Conservation (phyloP, 92 coral and sea anemone genomes). For the Paramuricea clavata region DNA sequence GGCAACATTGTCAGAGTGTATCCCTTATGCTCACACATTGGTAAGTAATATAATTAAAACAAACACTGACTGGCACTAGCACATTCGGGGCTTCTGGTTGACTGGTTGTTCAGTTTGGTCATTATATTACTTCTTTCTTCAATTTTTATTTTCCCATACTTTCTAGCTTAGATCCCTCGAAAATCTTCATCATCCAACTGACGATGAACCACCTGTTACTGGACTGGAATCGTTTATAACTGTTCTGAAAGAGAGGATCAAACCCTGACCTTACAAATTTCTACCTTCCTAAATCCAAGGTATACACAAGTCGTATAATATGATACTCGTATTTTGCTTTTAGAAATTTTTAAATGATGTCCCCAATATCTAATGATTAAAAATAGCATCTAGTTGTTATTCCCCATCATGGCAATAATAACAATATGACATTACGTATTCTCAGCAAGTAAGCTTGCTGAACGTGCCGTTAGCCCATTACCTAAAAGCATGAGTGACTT, state of each 20-base stretch:
- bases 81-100: neutral
- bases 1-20: conserved; percentile 29
- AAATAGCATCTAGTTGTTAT: too few relatives aligned
- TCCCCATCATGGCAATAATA: neutral
- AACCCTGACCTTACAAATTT: neutral
- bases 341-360: neutral
- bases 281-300: conserved; percentile 30
- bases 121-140: too few relatives aligned
- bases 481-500: neutral
- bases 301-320: too few relatives aligned
- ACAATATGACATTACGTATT: neutral
- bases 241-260: neutral
- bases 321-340: neutral
- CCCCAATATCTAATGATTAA: too few relatives aligned
- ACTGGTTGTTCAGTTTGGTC: neutral
- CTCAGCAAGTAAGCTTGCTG: too few relatives aligned
- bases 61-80: neutral
- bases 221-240: neutral
- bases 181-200: neutral
- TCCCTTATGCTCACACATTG: conserved; percentile 24
- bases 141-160: neutral
- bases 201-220: neutral
- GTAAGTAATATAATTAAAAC: neutral
- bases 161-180: conserved; percentile 31
- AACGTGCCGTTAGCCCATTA: neutral